Evolutionary conservation across 2,888 invertebrate species (phyloP), one percentile per base, ranked within the genome.

Genomic region (Diogma glabrata): DNA sequence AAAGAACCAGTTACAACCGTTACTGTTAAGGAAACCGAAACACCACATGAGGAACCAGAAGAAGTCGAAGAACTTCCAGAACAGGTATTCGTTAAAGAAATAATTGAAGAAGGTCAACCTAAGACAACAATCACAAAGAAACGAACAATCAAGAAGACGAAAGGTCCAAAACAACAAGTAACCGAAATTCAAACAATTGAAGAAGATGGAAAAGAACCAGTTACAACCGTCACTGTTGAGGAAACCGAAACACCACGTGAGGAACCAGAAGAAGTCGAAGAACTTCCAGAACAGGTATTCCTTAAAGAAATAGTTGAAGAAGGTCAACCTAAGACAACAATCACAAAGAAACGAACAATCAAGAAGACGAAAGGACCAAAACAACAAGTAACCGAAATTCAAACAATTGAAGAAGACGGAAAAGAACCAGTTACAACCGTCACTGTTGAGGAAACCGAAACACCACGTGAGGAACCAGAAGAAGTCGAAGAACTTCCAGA

Each of bases 311-410:
- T 62, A 19, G 61, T 61, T n/a, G 56, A 63, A 51, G 55, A 61
- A 23, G 67, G 66, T 19, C 54, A 53, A 23, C 51, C 58, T 47
- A 61, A 69, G 58, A 60, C 66, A 57, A 59, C 67, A 48, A 64
- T 64, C 24, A 63, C 65, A 12, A 72, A 68, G 49, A 72, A 67
- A 49, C 64, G 71, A 23, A 60, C 66, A 1, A 65, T 72, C 33
- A 72, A 64, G 52, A 73, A 71, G 57, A 67, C 65, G 1, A 69
- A 58, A 55, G 71, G 66, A 48, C 59, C 63, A 40, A 68, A 64
- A 57, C 63, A 70, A 38, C 71, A 75, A 58, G 60, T 71, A 12
- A 74, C 71, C 0, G 69, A 72, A 65, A 72, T 74, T 47, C 61
- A 67, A 48, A 72, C 72, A 17, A 62, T 71, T 33, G 66, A 67